A percentile compares a stretch with the other conserved stretches of the same genome.
These are phyloP conservation scores for Digitonthophagus gazella DNA, from an alignment of 2,888 invertebrate genomes.

Conservation along the genomic window DNA sequence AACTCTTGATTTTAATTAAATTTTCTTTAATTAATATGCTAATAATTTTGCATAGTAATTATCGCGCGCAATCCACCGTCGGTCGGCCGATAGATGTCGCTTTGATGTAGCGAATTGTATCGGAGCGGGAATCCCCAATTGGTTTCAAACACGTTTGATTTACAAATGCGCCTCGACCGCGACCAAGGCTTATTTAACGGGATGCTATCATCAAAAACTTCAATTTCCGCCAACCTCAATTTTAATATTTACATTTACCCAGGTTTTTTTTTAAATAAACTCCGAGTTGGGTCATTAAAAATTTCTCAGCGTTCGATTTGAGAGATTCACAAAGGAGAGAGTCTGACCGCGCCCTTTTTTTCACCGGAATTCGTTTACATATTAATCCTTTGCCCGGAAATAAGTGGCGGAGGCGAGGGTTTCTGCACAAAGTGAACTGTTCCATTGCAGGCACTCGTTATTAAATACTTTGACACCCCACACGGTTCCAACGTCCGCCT, in stretches of 20 bases:
- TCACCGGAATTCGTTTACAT: neutral
- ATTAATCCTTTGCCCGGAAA: neutral
- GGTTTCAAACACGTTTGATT: neutral
- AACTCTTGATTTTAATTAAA: constrained; percentile 54
- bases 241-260: neutral
- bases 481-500: neutral
- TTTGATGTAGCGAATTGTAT: constrained; percentile 48
- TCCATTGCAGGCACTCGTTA: neutral
- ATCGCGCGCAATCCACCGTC: constrained; percentile 54
- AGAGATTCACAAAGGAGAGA: neutral
- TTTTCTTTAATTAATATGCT: constrained; percentile 58
- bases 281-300: neutral
- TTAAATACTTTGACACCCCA: neutral
- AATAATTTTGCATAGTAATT: constrained; percentile 57
- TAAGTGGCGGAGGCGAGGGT: neutral
- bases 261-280: neutral
- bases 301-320: neutral
- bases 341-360: neutral
- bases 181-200: neutral
- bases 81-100: constrained; percentile 49
- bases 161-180: neutral
- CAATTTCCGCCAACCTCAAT: neutral
- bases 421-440: neutral
- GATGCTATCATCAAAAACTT: neutral
- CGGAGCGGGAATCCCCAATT: constrained; percentile 25